phyloP scores from a whole-genome alignment of 2,797 vertebrate genomes.

The Acridotheres tristis region DNA sequence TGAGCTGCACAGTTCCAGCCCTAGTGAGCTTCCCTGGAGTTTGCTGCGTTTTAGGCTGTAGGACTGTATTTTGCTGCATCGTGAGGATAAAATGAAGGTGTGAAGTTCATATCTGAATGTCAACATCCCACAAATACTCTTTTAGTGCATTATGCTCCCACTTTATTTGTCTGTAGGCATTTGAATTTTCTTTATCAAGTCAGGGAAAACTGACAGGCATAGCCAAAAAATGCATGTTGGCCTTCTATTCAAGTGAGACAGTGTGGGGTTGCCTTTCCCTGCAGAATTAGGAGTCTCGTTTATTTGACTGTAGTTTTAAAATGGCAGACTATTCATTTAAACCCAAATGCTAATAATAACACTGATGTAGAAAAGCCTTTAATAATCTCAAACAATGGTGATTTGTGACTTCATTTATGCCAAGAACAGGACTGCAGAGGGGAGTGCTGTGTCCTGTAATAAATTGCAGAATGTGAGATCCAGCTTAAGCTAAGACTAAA shows the following conservation, averaged over 20 bases:
- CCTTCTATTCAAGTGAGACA: conserved; percentile 25
- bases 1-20: background rate
- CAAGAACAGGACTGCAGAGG: background rate
- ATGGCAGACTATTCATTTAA: conserved; percentile 46
- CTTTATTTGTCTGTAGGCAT: conserved; percentile 53
- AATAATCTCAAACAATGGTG: conserved; percentile 36
- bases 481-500: background rate
- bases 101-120: conserved; percentile 59
- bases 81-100: conserved; percentile 53
- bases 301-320: conserved; percentile 19
- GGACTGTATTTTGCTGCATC: conserved; percentile 38
- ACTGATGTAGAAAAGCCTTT: conserved; percentile 15
- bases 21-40: background rate
- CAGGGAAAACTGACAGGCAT: background rate
- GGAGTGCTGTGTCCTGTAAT: conserved; percentile 11
- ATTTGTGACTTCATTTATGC: conserved; percentile 42
- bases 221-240: conserved; percentile 31
- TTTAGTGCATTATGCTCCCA: conserved; percentile 48
- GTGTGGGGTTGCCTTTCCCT: conserved; percentile 44
- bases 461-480: background rate
- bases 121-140: conserved; percentile 60
- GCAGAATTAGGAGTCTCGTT: conserved; percentile 32
- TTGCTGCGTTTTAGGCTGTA: background rate
- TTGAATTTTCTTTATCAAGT: conserved; percentile 35
- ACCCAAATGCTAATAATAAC: conserved; percentile 39